Base-by-base conservation (phyloP, 2,113 vertebrate genomes). In the Archocentrus centrarchus region DNA sequence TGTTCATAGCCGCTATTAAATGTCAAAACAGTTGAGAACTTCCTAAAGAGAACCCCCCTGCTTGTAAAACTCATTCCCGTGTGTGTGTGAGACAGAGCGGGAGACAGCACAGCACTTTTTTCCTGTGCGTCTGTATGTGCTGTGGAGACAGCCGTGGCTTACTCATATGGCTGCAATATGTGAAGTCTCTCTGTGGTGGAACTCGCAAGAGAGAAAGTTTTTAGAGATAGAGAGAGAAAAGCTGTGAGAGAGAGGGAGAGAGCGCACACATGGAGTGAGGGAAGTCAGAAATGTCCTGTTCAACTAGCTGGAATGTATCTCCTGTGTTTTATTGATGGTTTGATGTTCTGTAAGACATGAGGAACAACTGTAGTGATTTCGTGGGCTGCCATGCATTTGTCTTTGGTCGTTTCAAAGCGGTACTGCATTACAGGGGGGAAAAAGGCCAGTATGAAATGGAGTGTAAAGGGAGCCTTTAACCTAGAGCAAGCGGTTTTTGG, bases 151-250 rank as follows among this genome's bases (percentile, higher is more conserved):
- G 86, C 91, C 90, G 59, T 75, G 86, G 84, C 86, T 88, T 79
- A 79, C 84, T 94, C 94, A 95, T 94, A 94, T 94, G 94, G 94
- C 93, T 88, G 93, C 94, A 95, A 95, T 88, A 94, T 95, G 94
- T 95, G 91, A 73, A 94, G 89, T 70, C 89, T 94, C 92, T 94
- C 93, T 93, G 93, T 64, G 93, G 93, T 94, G 89, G 79, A 90
- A 92, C 87, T 88, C 81, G 86, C 84, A 87, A 79, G 87, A 89
- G 92, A 91, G 94, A 94, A 92, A 95, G 92, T 93, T 94, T 73
- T 32, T 61, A 27, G 75, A 82, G 88, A 84, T 66, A 79, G 73
- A 47, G 77, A 70, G 80, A 58, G 81, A 80, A 50, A 53, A 17
- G 50, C 50, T 37, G 80, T 22, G 64, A 80, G 86, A 80, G 85